These are phyloP conservation scores for Channa maculata DNA, from an alignment of 2,113 vertebrate species.

Conservation along the genomic window DNA sequence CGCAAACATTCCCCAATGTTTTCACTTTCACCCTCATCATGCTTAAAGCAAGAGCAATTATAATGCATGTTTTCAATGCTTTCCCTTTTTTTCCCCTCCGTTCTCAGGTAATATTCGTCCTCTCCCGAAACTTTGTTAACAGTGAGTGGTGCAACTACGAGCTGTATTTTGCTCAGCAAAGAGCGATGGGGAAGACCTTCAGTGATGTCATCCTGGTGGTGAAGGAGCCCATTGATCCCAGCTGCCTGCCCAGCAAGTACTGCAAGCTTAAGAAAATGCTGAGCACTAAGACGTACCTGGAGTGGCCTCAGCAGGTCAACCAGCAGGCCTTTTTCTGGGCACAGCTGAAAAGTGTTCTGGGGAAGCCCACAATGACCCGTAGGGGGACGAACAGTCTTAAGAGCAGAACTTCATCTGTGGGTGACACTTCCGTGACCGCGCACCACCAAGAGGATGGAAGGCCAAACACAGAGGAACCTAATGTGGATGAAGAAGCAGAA, in stretches of 20 bases:
- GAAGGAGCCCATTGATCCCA: conserved; percentile 84
- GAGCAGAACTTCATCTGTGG: conserved; percentile 43
- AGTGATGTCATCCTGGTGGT: conserved; percentile 86
- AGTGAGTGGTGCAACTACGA: conserved; percentile 93
- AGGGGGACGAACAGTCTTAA: conserved; percentile 31
- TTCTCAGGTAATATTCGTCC: conserved; percentile 85
- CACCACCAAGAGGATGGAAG: conserved; percentile 24
- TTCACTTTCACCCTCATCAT: too few relatives aligned
- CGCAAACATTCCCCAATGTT: too few relatives aligned
- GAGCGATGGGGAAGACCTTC: conserved; percentile 84
- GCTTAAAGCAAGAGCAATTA: neutral
- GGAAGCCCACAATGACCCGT: conserved; percentile 60
- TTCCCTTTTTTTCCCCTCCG: neutral
- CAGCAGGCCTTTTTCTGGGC: conserved; percentile 87
- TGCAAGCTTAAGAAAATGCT: conserved; percentile 87
- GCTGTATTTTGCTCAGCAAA: conserved; percentile 90
- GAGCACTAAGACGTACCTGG: conserved; percentile 86
- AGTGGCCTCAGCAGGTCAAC: conserved; percentile 85
- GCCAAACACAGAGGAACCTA: neutral
- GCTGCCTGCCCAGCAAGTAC: conserved; percentile 85
- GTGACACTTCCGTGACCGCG: conserved; percentile 41
- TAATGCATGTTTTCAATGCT: neutral
- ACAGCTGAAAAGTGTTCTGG: conserved; percentile 84
- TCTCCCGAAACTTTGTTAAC: conserved; percentile 87
- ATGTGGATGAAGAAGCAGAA: conserved; percentile 17